These are phyloP conservation scores for Enteromius thamalakanensis DNA, from an alignment of 2,797 vertebrate species.

Conservation along the genomic window DNA sequence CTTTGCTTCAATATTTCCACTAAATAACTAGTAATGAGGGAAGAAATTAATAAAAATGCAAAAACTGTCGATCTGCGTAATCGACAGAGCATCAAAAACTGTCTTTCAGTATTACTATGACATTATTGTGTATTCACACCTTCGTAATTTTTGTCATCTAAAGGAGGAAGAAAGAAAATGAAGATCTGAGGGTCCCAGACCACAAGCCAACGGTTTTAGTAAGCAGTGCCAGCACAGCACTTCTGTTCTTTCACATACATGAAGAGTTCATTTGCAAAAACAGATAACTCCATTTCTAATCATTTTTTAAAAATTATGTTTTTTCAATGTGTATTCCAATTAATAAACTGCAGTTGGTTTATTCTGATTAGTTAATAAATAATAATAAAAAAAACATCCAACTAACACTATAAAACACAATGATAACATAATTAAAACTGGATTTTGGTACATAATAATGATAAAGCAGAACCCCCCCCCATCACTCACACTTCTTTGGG, in stretches of 20 bases:
- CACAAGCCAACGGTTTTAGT: constrained; percentile 38
- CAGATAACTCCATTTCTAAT: background rate
- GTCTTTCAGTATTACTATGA: background rate
- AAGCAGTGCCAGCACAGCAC: background rate
- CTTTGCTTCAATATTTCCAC: background rate
- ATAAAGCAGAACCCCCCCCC: too few species aligned
- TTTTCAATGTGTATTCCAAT: too few species aligned
- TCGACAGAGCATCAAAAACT: background rate
- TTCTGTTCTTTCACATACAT: background rate
- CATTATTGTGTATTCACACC: background rate
- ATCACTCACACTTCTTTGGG: background rate
- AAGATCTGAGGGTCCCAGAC: constrained; percentile 8
- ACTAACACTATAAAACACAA: too few species aligned
- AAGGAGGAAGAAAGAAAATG: constrained; percentile 29
- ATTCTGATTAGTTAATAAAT: too few species aligned
- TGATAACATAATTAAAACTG: too few species aligned
- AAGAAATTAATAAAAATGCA: background rate
- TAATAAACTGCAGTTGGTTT: too few species aligned
- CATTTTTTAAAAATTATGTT: too few species aligned
- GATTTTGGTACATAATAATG: background rate
- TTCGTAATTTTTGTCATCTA: background rate
- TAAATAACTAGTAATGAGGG: background rate
- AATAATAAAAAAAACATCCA: too few species aligned
- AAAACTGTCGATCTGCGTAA: background rate
- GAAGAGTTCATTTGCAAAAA: background rate